Base-by-base conservation (phyloP, 2,113 vertebrate species). In the Aspiorhynchus laticeps region DNA sequence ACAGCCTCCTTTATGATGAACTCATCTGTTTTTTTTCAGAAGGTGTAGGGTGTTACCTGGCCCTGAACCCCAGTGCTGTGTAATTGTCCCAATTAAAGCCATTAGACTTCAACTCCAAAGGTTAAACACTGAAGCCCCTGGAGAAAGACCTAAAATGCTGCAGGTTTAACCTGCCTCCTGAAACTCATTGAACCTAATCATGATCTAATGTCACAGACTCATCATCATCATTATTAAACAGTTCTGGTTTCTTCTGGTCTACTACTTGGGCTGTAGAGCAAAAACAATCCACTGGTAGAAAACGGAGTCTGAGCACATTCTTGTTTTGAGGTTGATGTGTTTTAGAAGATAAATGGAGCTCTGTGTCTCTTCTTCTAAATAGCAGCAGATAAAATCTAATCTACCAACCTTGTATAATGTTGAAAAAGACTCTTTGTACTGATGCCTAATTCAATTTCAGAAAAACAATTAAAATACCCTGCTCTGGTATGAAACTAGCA, bases 11-110 rank as follows among this genome's bases (percentile, higher is more conserved):
- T 33, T 36, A 24, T 36, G 15, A 79, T 33, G 8, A 56, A 56
- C 21, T 79, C 14, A 56, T 56, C 48, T 36, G 9, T 59, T 80
- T 73, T 80, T 73, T 41, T 38, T 63, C 17, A 41, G 33, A 41
- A 15, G 33, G 11, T 43, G n/a, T 67, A 28, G 28, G 26, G 41
- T 24, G 69, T 82, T 43, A 71, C n/a, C 59, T 46, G 69, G 65
- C 24, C 51, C 71, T 46, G 51, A 71, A 61, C 48, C 28, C 3
- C 19, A 61, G 53, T 8, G 86, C n/a, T 88, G 36, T 38, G 73
- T 84, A 87, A 89, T 83, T 28, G 74, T 48, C 51, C 41, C 56
- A 84, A 87, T 89, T 89, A 84, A 67, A 84, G 33, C 31, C 59
- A 83, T 88, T 82, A 76, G n/a, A 48, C 56, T 78, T 41, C 26